Base-by-base conservation (phyloP, 2,113 vertebrate species). In the Chascanopsetta lugubris region DNA sequence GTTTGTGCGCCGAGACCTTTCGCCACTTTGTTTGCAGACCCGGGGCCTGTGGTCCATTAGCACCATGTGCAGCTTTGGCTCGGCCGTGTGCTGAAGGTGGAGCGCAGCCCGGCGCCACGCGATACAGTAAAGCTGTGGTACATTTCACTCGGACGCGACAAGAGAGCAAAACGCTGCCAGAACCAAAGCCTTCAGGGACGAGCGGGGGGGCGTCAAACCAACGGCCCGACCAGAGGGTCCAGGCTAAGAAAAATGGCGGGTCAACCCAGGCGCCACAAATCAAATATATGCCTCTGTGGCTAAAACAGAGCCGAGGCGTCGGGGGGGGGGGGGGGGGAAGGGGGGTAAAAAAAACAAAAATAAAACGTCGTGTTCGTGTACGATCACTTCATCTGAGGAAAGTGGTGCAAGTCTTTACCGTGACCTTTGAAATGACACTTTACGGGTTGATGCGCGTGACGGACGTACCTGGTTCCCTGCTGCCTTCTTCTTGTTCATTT, bases 401-500 rank as follows among this genome's bases (percentile, higher is more conserved):
- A 51, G 24, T 3, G 3, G 3, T 51, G 18, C 49, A 57, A 13
- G 20, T 36, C 32, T 34, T 25, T 21, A 24, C 49, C 29, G 1
- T 32, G 17, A 72, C 6, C 17, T 42, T 3, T 18, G 17, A 8
- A 17, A 42, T 17, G 15, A 8, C 38, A 42, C 10, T 4, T 5
- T n/a, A 27, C 22, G 8, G 15, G 20, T 50, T 15, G 2, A 4
- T 61, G 32, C 17, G 53, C 27, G 53, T 45, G 25, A 45, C 58
- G 1, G 25, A 36, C 88, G 83, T 93, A 99, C 97, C 96, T 99
- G 96, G 82, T 99, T 99, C 58, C 97, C 97, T 32, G 96, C 88
- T 40, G 95, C 88, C 76, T 99, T 99, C 92, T 99, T 99, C 93
- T 99, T 97, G 87, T 75, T 98, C 91, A 94, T 94, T 88, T 99